Base-by-base conservation (phyloP, 53 echinoderm and acorn worm genomes). In the Zoroaster sp. region DNA sequence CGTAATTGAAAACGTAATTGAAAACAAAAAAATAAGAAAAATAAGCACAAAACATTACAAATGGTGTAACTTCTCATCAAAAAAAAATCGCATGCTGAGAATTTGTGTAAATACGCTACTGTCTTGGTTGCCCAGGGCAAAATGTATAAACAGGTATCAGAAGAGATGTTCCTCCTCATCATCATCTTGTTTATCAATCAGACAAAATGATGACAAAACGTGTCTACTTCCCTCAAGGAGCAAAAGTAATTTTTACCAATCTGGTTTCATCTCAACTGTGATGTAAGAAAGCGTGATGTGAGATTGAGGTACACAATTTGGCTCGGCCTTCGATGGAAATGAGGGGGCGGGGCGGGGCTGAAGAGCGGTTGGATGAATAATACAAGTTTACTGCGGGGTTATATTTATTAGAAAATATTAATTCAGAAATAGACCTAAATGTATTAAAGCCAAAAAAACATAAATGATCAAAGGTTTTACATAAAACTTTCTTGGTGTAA, bases 191-290 rank as follows among this genome's bases (percentile, higher is more conserved):
- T 59, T 59, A 25, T 59, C 63, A 77, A 49, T 34, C 28, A 11
- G 23, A 40, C 36, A 63, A 53, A 52, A 71, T 18, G 35, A 31
- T 31, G 17, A 35, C 37, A 21, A n/a, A 54, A 53, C 79, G 39
- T 79, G 41, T 52, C 55, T 35, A 40, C 21, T 53, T 65, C 59
- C 79, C 79, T 55, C 30, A 3, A 79, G 79, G 37, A 63, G 41
- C 55, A 79, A 40, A 63, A 79, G 63, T 79, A 54, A 79, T 79
- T 63, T 79, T 79, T 36, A 51, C 40, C 79, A 79, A 79, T 79
- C 55, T 79, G 30, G 63, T 55, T 59, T 36, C 79, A 79, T 79
- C 79, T 59, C 12, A n/a, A n/a, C 28, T 21, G 28, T 25, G 63
- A 59, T 59, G 63, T 21, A 59, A 59, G 21, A 59, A 59, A 4